These are phyloP conservation scores for Lerista edwardsae DNA, from an alignment of 2,797 vertebrate genomes.

Conservation along the genomic window DNA sequence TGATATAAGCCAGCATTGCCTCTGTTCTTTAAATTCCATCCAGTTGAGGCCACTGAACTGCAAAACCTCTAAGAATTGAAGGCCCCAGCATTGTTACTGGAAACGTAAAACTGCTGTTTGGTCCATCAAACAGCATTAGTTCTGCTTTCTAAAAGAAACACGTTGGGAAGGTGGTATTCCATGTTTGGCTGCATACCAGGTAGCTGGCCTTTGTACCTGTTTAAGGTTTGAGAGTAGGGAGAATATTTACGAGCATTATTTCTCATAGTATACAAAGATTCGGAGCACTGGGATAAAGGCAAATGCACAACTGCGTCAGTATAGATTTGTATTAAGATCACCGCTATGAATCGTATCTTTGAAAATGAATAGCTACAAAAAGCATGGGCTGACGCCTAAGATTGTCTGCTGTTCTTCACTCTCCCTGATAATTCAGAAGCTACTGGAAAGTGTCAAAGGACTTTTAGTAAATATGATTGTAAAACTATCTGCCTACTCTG, in stretches of 20 bases:
- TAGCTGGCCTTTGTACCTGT: no score
- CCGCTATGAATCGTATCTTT: constrained; percentile 59
- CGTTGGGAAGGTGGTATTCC: neutral
- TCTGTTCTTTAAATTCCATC: neutral
- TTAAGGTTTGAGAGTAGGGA: neutral
- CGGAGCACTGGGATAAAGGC: constrained; percentile 53
- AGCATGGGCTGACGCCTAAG: constrained; percentile 43
- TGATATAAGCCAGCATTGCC: neutral
- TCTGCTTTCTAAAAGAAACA: neutral
- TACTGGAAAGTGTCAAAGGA: constrained; percentile 45
- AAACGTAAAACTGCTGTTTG: neutral
- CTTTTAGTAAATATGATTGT: constrained; percentile 37
- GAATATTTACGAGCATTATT: constrained; percentile 43
- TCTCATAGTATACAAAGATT: constrained; percentile 37
- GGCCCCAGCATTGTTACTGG: neutral
- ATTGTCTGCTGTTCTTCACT: constrained; percentile 40
- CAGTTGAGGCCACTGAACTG: no score
- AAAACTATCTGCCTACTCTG: constrained; percentile 43
- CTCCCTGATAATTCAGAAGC: constrained; percentile 27
- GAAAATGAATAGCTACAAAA: constrained; percentile 52
- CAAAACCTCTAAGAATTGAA: neutral
- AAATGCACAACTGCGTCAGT: constrained; percentile 53
- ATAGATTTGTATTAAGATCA: constrained; percentile 14
- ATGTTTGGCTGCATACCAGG: neutral
- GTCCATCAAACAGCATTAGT: neutral